Conservation (phyloP, 1,140 invertebrate species). For the Bombus picipes region DNA sequence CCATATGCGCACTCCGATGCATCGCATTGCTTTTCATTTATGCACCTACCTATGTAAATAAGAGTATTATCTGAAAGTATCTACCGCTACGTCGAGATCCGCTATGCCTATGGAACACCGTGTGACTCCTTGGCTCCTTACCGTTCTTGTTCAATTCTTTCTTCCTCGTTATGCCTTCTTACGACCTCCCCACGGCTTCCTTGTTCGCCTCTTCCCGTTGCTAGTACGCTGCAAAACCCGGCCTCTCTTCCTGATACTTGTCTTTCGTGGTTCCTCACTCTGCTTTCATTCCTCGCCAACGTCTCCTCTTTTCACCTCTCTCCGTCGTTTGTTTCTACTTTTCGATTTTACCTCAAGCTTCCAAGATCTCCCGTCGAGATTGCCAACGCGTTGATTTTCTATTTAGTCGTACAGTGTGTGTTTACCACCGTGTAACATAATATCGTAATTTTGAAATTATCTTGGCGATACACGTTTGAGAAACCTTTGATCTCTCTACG, state of each 20-base stretch:
- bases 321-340: slow-evolving; percentile 6
- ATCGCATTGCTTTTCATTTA: slow-evolving; percentile 65
- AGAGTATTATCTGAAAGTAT: slow-evolving; percentile 68
- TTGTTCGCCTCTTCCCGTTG: slow-evolving; percentile 40
- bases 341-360: slow-evolving; percentile 17
- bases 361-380: slow-evolving; percentile 40
- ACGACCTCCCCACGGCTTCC: slow-evolving; percentile 7
- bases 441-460: slow-evolving; percentile 7
- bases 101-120: slow-evolving; percentile 71
- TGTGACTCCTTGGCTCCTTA: slow-evolving; percentile 74
- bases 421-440: slow-evolving; percentile 18
- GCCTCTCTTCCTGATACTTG: slow-evolving; percentile 25
- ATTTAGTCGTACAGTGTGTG: not conserved
- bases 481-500: not conserved
- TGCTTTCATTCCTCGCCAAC: slow-evolving; percentile 12
- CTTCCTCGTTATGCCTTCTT: slow-evolving; percentile 5
- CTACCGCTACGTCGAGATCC: slow-evolving; percentile 72
- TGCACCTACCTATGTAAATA: slow-evolving; percentile 70
- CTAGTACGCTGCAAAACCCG: not conserved
- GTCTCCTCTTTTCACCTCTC: not conserved
- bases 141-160: slow-evolving; percentile 68
- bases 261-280: slow-evolving; percentile 48
- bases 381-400: slow-evolving; percentile 39
- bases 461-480: not conserved
- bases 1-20: slow-evolving; percentile 31